Base-by-base conservation (phyloP, 2,113 vertebrate genomes). In the Elgaria multicarinata region DNA sequence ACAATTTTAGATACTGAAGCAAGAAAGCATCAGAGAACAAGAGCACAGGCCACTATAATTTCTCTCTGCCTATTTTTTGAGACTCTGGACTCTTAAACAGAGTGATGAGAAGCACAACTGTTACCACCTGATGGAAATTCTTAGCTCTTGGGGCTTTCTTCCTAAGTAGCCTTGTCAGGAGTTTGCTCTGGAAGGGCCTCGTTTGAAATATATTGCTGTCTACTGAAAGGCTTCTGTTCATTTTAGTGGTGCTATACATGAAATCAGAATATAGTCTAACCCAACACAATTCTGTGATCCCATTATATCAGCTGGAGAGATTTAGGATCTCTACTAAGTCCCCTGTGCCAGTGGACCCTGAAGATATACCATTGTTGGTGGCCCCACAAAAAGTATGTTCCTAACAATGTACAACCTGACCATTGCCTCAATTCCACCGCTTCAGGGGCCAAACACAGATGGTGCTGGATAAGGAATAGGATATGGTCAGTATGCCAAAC, bases 1-100 rank as follows among this genome's bases (percentile, higher is more conserved):
- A 87, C 62, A 20, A 79, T 66, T 79, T 39, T 79, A 87, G 75
- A 78, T 67, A 33, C 22, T 69, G n/a, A 78, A 89, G 28, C 62
- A 78, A 76, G 44, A 53, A 55, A 75, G 16, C 22, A 46, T 50
- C 44, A 50, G 33, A 67, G 24, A 66, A 83, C 31, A 78, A 69
- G 33, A 46, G 16, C 33, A 78, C 20, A 78, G 72, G 36, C 62
- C 18, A 71, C 26, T 39, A 55, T 78, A 77, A 16, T 39, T 69
- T 39, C 31, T 39, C 50, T 39, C 14, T n/a, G 67, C 36, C 39
- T 74, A 2, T 58, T 42, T 24, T 53, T 69, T 18, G 64, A 42
- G 75, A 92, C 58, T 87, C 55, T 77, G 4, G 50, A 72, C 53
- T 66, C 66, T 75, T 50, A 87, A 93, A 26, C 79, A 53, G 6